Base-by-base conservation (phyloP, 2,888 invertebrate species). In the Gnatocerus cornutus region DNA sequence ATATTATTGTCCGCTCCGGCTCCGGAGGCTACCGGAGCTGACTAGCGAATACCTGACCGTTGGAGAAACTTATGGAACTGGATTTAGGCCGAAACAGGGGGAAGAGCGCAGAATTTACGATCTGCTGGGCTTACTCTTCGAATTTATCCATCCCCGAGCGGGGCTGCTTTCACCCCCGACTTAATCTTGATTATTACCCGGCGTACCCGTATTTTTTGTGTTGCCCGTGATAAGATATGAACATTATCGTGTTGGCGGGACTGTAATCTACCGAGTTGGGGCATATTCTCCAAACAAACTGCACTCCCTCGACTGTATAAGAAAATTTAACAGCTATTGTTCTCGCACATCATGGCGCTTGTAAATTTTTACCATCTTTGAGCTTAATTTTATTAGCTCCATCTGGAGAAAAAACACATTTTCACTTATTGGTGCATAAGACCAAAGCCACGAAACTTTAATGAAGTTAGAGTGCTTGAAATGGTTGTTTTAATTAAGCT, bases 141-240 rank as follows among this genome's bases (percentile, higher is more conserved):
- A 81, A 82, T 82, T 82, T 81, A 82, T 82, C 80, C 79, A 71
- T 79, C 78, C 76, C 79, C 71, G 68, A 75, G 73, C 73, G 77
- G 77, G 75, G 77, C 45, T 69, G 73, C 73, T 70, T 77, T 80
- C 78, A 71, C 78, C 78, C 78, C 79, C 70, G 75, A 74, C 79
- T 81, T 82, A 82, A 81, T 82, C 82, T 82, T 82, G 82, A 83
- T 83, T 82, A 82, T 81, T 82, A 81, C 78, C 76, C 76, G 68
- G 76, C 72, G 73, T 71, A 66, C 75, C 75, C 76, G 76, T 77
- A 79, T 78, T 79, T 79, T 77, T 78, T 75, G 73, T 71, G 64
- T 55, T 71, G 62, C 61, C 64, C 70, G 71, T 69, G 78, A 78
- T 76, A 77, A 78, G 75, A 76, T 75, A 75, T 71, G 72, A 69